Base-by-base conservation (phyloP, 23 tunicate species). In the Botrylloides violaceus region DNA sequence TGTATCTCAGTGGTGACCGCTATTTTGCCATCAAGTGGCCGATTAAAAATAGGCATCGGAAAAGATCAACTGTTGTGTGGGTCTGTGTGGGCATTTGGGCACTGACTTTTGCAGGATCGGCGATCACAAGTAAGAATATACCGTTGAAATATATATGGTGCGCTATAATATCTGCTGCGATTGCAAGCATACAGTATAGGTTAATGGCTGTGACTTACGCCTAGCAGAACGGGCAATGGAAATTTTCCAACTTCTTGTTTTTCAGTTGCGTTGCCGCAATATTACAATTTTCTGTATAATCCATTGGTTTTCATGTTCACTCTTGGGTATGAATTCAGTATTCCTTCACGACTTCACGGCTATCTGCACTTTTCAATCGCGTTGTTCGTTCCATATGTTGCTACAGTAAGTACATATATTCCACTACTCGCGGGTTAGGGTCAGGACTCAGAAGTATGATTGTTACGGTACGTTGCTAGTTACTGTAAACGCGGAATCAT, bases 21-120 rank as follows among this genome's bases (percentile, higher is more conserved):
- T 68, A 35, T 68, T 21, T 68, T 28, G 74, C 74, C 43, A 68
- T 68, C 65, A 68, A 19, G 64, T 68, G 74, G 74, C 74, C 74
- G 24, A 39, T 68, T 27, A 32, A 2, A 30, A 39, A 68, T 38
- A 59, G 74, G 12, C 58, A 24, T 18, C 1, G 56, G 7, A 36
- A n/a, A 37, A 2, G 32, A 0, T 43, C 58, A 43, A 68, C 58
- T 9, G 56, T 68, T 9, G 1, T 68, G 26, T 39, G 56, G 74
- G 22, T 25, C 21, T 37, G 36, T 5, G 64, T 39, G 5, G 74
- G 29, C 4, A 43, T 68, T n/a, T 68, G 74, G 74, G 12, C 22
- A 5, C 6, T 68, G 28, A 43, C 58, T 0, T 0, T 68, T 37
- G 49, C 37, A 23, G 74, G 58, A 6, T 39, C 74, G 20, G 58